phyloP scores from a whole-genome alignment of 2,113 vertebrate genomes.

The Petrocephalus microphthalmus region DNA sequence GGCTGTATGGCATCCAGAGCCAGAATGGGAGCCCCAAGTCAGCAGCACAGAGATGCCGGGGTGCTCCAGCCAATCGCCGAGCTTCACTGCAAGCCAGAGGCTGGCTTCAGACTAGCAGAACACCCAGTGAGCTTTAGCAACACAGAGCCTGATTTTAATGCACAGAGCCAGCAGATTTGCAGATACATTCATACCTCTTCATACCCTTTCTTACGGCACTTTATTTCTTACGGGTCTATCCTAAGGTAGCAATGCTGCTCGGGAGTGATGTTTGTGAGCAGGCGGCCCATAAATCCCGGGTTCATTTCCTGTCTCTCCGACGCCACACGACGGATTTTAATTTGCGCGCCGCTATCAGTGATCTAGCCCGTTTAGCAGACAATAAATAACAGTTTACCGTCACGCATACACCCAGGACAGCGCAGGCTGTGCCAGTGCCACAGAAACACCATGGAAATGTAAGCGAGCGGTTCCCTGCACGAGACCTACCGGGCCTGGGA shows the following conservation, averaged over 20 bases:
- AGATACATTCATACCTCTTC: neutral
- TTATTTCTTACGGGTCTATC: neutral
- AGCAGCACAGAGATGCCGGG: neutral
- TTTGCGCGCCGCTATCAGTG: neutral
- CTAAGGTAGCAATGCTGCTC: neutral
- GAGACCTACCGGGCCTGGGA: constrained; percentile 20
- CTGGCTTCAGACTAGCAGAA: neutral
- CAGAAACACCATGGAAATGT: constrained; percentile 46
- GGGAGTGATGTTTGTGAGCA: neutral
- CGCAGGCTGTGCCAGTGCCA: constrained; percentile 13
- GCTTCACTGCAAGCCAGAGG: neutral
- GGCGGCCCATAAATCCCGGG: neutral
- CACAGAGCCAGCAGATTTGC: neutral
- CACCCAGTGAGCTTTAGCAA: neutral
- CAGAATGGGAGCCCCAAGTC: neutral
- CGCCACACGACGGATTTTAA: neutral
- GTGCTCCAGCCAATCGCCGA: neutral
- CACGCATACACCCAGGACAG: constrained; percentile 26
- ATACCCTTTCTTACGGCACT: neutral
- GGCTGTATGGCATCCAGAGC: neutral
- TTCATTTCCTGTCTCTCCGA: neutral
- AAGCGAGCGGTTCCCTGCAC: constrained; percentile 15
- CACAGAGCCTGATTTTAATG: neutral
- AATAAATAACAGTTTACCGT: constrained; percentile 1
- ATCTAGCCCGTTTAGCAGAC: neutral